These are phyloP conservation scores for Neocrepidodera transversa DNA, from an alignment of 2,888 invertebrate genomes.

Conservation along the genomic window DNA sequence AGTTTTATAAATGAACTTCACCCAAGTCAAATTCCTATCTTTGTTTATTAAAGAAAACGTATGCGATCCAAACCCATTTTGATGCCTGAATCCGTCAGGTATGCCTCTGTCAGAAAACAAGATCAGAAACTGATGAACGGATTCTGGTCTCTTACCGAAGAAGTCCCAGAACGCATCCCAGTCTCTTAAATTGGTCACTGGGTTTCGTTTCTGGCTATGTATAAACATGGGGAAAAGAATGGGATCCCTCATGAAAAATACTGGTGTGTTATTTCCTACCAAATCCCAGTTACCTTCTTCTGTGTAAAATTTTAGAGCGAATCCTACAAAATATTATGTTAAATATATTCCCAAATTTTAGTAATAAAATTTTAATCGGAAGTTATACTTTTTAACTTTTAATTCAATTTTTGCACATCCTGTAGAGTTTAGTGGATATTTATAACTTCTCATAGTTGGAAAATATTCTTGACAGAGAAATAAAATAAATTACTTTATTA, in stretches of 20 bases:
- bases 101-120: slow-evolving; percentile 87
- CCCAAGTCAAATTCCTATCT: slow-evolving; percentile 55
- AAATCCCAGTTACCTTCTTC: slow-evolving; percentile 92
- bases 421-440: too few relatives aligned
- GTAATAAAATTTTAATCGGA: too few relatives aligned
- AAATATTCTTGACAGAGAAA: too few relatives aligned
- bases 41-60: slow-evolving; percentile 82
- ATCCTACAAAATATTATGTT: slow-evolving; percentile 71
- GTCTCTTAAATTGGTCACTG: slow-evolving; percentile 86
- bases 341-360: too few relatives aligned
- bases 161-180: slow-evolving; percentile 96
- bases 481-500: too few relatives aligned
- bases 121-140: slow-evolving; percentile 76
- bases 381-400: too few relatives aligned
- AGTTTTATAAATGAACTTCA: slow-evolving; percentile 90
- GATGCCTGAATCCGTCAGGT: slow-evolving; percentile 87
- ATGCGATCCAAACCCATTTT: slow-evolving; percentile 93
- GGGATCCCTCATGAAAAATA: slow-evolving; percentile 90
- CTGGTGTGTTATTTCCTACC: slow-evolving; percentile 91
- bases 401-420: too few relatives aligned
- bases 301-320: slow-evolving; percentile 90
- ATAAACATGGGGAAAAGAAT: slow-evolving; percentile 90
- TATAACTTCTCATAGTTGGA: too few relatives aligned
- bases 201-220: slow-evolving; percentile 94
- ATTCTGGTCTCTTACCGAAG: slow-evolving; percentile 82